phyloP scores from a whole-genome alignment of 2,113 vertebrate species.

The Sylvilagus bachmani region DNA sequence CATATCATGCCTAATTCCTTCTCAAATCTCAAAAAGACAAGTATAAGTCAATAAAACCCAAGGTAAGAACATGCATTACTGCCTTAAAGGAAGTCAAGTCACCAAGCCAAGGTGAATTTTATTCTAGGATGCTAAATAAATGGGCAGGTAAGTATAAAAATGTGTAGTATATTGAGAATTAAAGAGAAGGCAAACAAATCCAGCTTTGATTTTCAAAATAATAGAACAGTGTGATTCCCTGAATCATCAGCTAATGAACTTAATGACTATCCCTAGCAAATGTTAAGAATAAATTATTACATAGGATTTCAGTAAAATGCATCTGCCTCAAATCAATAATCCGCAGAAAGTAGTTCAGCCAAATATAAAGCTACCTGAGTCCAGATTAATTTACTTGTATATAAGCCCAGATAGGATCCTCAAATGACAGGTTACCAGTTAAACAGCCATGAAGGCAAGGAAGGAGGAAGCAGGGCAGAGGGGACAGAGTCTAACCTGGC shows the following conservation, averaged over 20 bases:
- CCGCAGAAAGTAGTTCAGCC: not conserved
- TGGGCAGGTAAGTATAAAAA: not conserved
- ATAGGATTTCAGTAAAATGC: constrained; percentile 25
- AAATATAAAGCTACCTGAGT: not conserved
- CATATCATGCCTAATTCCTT: not conserved
- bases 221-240: not conserved
- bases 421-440: not conserved
- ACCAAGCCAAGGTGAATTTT: constrained; percentile 12
- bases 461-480: not conserved
- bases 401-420: not conserved
- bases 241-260: not conserved
- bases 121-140: not conserved
- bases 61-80: not conserved
- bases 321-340: constrained; percentile 46
- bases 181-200: constrained; percentile 17
- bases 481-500: not conserved
- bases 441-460: not conserved
- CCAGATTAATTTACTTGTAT: constrained; percentile 2
- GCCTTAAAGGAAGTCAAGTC: not conserved
- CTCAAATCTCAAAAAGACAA: constrained; percentile 39
- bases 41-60: not conserved
- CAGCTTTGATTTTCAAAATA: not conserved
- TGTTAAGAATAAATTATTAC: constrained; percentile 6
- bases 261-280: not conserved
- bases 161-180: not conserved